These are phyloP conservation scores for Napeogenes sylphis DNA, from an alignment of 2,888 invertebrate species.

Conservation along the genomic window DNA sequence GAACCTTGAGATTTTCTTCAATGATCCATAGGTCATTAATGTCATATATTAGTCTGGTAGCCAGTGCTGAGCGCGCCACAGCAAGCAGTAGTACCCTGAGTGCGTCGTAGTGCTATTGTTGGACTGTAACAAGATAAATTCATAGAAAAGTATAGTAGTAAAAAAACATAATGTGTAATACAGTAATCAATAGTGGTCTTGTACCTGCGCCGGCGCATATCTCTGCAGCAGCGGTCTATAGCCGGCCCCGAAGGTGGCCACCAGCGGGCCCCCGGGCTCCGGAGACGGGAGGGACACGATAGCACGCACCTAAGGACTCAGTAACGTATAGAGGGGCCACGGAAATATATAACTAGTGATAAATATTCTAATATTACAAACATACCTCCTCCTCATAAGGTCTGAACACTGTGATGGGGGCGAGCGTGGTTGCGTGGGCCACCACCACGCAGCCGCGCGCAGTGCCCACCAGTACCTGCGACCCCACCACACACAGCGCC, in stretches of 20 bases:
- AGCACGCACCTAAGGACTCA: slow-evolving; percentile 62
- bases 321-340: not conserved
- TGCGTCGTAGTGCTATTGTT: slow-evolving; percentile 39
- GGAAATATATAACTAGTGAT: not conserved
- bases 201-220: slow-evolving; percentile 58
- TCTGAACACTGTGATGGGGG: slow-evolving; percentile 94
- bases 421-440: slow-evolving; percentile 86
- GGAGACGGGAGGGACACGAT: slow-evolving; percentile 78
- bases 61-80: slow-evolving; percentile 87
- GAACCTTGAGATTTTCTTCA: not conserved
- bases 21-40: not conserved
- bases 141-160: not conserved
- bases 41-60: slow-evolving; percentile 55
- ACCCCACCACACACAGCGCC: not conserved
- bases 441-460: slow-evolving; percentile 97
- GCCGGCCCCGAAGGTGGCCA: slow-evolving; percentile 90
- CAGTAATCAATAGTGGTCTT: not conserved
- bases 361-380: not conserved
- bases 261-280: slow-evolving; percentile 65
- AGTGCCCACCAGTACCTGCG: slow-evolving; percentile 91
- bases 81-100: slow-evolving; percentile 80
- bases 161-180: not conserved
- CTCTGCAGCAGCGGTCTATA: slow-evolving; percentile 84
- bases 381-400: slow-evolving; percentile 90
- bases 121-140: slow-evolving; percentile 26